Evolutionary conservation across 2,113 vertebrate species (phyloP).

Genomic region (Tamias sibiricus): DNA sequence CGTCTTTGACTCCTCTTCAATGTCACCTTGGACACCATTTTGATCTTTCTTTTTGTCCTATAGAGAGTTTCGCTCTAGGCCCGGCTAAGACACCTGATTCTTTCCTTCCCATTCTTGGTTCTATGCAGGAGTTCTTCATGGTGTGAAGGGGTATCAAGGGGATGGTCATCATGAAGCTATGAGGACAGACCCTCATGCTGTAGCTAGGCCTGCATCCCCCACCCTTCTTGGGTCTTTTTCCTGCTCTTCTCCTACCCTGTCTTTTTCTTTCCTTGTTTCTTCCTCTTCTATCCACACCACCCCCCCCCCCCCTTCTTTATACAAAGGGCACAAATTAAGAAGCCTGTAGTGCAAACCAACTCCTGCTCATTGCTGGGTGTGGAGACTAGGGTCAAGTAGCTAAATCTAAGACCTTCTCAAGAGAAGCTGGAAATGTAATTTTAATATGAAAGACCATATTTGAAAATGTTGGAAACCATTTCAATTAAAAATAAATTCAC

Average conservation of each 20-base stretch:
- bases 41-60: neutral
- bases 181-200: accelerated
- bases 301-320: neutral
- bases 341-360: neutral
- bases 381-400: neutral
- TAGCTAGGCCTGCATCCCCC: accelerated
- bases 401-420: neutral
- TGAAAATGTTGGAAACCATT: neutral
- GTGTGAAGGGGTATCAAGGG: neutral
- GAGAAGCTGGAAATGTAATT: neutral
- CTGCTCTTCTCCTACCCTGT: neutral
- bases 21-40: neutral
- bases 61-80: neutral
- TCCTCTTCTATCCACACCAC: neutral
- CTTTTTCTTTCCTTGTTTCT: neutral
- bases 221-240: neutral
- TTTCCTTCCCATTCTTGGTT: neutral
- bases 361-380: neutral
- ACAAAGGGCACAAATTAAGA: neutral
- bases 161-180: accelerated
- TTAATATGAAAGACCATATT: neutral
- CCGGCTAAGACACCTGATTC: neutral
- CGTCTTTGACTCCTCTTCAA: neutral
- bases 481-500: neutral
- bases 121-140: neutral